Conservation (phyloP, 2,113 vertebrate genomes). For the Phalacrocorax carbo region DNA sequence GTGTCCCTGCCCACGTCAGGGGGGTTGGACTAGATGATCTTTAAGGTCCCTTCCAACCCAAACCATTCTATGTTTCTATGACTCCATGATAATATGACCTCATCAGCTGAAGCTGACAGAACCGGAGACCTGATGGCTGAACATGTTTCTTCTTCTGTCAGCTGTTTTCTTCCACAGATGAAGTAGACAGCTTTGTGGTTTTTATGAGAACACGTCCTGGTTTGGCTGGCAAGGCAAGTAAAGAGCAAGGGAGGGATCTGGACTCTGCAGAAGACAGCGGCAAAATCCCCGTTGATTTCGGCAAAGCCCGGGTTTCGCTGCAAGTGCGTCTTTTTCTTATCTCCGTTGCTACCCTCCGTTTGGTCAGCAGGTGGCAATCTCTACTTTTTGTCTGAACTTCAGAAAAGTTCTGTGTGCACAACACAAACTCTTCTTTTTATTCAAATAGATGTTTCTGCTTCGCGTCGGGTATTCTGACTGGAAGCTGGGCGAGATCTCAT, state of each 20-base stretch:
- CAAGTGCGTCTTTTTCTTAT: background rate
- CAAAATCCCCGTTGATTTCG: background rate
- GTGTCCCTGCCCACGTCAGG: background rate
- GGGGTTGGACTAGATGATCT: background rate
- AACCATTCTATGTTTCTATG: background rate
- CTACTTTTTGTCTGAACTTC: slow-evolving; percentile 20
- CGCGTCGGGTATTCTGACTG: background rate
- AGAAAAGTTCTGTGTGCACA: background rate
- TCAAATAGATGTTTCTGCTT: background rate
- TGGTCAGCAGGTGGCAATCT: slow-evolving; percentile 65
- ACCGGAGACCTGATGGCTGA: background rate
- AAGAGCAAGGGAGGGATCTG: background rate
- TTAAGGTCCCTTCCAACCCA: background rate
- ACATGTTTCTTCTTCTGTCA: background rate
- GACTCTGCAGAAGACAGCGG: background rate
- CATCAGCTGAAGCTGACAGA: background rate
- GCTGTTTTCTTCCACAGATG: background rate
- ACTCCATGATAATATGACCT: background rate
- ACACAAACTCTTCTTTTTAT: background rate
- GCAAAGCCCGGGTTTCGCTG: background rate
- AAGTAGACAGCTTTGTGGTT: background rate
- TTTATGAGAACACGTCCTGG: background rate
- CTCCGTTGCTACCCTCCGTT: background rate
- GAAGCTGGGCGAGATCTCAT: background rate
- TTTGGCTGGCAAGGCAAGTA: background rate